Evolutionary conservation across 2,797 vertebrate genomes (phyloP).

Genomic region (Leuciscus waleckii): DNA sequence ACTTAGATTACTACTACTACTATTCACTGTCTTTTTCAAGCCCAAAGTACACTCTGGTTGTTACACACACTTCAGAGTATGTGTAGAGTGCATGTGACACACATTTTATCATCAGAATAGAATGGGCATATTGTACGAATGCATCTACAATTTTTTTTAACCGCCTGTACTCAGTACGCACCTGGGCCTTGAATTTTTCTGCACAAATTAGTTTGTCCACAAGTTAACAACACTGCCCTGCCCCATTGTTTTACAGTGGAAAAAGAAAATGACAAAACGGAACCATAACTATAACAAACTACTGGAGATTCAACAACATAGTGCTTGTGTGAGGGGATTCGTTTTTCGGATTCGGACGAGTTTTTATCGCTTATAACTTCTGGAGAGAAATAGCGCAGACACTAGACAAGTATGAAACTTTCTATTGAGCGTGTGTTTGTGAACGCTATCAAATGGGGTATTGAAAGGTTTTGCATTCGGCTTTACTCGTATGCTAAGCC

Average conservation of each 20-base stretch:
- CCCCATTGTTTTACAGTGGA: background rate
- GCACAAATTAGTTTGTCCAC: background rate
- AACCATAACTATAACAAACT: background rate
- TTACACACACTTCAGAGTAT: too few relatives aligned
- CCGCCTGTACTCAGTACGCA: background rate
- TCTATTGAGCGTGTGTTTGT: background rate
- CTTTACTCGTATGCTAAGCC: background rate
- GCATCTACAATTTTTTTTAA: background rate
- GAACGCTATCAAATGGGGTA: background rate
- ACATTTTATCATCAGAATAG: background rate
- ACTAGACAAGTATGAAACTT: background rate
- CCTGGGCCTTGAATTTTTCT: background rate
- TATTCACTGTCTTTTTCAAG: background rate
- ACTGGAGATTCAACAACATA: background rate
- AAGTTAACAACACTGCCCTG: background rate
- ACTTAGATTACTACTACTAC: background rate
- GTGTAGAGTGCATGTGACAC: background rate
- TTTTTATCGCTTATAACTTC: background rate
- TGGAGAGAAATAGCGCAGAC: background rate
- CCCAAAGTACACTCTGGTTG: background rate
- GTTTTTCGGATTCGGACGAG: background rate
- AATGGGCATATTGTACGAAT: background rate
- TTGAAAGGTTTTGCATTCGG: background rate
- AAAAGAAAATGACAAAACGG: background rate
- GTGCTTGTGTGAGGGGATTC: background rate